phyloP scores from a whole-genome alignment of 2,113 vertebrate genomes.

The Prolemur simus region DNA sequence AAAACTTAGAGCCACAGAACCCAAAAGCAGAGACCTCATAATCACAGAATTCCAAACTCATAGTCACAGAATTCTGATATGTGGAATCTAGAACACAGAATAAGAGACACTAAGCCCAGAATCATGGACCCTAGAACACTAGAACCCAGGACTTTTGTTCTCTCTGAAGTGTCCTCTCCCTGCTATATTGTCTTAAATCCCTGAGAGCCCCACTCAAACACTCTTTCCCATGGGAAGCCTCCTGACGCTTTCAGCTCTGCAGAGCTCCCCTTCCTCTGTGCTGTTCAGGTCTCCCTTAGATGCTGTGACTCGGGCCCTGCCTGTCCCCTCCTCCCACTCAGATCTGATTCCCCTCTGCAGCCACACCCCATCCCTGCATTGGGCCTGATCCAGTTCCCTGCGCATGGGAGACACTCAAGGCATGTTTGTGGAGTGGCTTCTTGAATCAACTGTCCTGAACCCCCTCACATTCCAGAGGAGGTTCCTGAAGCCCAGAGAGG shows the following conservation, averaged over 20 bases:
- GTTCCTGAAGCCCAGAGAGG: neutral
- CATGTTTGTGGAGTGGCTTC: neutral
- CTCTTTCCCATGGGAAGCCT: neutral
- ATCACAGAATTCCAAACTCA: neutral
- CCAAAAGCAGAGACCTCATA: neutral
- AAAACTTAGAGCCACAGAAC: neutral
- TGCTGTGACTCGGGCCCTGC: neutral
- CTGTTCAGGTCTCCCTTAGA: neutral
- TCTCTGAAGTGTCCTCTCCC: neutral
- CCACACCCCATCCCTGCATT: neutral
- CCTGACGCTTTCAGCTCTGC: neutral
- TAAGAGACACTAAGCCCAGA: neutral
- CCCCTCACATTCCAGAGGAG: neutral
- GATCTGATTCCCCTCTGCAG: neutral
- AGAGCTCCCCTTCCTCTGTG: neutral
- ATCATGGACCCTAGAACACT: neutral
- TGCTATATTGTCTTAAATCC: neutral
- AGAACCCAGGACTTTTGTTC: neutral
- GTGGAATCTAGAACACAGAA: neutral
- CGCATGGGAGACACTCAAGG: neutral
- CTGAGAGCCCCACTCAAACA: too few relatives aligned
- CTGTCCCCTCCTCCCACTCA: neutral
- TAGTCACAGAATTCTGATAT: neutral
- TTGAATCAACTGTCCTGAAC: neutral
- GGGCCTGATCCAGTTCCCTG: neutral